Evolutionary conservation across 2,797 vertebrate species (phyloP).

Genomic region (Enteromius anoplus): DNA sequence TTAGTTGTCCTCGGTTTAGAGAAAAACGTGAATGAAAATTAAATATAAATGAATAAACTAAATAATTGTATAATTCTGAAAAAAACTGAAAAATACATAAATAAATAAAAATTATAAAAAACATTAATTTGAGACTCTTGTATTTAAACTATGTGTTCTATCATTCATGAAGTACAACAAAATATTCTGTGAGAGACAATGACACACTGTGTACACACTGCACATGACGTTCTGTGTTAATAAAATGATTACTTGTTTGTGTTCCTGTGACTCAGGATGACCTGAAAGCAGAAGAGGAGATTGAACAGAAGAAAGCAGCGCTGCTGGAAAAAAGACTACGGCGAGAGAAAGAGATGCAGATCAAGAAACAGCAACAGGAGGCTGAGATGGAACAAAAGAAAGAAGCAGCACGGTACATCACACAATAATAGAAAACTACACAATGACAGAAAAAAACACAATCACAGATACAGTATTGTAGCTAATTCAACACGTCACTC

Average conservation of each 20-base stretch:
- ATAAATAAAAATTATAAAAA: background rate
- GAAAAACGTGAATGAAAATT: too few species aligned
- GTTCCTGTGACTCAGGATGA: conserved; percentile 82
- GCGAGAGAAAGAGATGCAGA: conserved; percentile 90
- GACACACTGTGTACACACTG: background rate
- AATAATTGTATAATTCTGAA: background rate
- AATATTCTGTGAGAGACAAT: background rate
- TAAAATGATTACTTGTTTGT: conserved; percentile 27
- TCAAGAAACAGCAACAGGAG: conserved; percentile 90
- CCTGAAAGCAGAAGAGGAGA: conserved; percentile 91
- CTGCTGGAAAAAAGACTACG: conserved; percentile 91
- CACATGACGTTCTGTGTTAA: background rate
- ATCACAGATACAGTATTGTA: background rate
- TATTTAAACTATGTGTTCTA: background rate
- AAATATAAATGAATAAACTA: background rate
- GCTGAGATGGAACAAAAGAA: conserved; percentile 89
- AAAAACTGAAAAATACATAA: background rate
- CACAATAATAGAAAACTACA: background rate
- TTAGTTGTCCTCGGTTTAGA: background rate
- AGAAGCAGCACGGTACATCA: conserved; percentile 85
- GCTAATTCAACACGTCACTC: background rate
- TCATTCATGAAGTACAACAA: background rate
- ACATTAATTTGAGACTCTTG: background rate
- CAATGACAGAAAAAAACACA: background rate
- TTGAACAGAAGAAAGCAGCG: conserved; percentile 92